Evolutionary conservation across 2,888 invertebrate species (phyloP), one percentile per base, ranked within the genome.

Genomic region (Clistopyga incitator): DNA sequence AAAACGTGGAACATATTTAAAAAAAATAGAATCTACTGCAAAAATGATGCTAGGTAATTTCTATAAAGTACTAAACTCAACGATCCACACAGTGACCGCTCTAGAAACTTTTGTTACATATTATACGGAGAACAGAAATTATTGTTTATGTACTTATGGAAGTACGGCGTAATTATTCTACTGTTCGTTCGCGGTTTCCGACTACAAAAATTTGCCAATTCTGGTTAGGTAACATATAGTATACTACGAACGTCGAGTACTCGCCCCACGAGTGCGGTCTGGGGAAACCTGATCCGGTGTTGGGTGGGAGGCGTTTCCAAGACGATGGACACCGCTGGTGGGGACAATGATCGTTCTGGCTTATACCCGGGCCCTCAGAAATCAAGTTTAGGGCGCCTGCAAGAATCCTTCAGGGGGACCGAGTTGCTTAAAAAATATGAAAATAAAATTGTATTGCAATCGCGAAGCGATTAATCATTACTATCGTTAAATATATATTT

Each of bases 221-320:
- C 34, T 64, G 64, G 20, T 20, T 38, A 64, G 20, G 68, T 29
- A 25, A 59, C 25, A 56, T 29, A 20, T 29, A n/a, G 20, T 72
- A 25, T 54, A 29, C 29, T 20, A 47, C 34, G 74, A 47, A 47
- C 78, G 82, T 84, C 75, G 84, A 84, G 72, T 81, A 75, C 70
- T 54, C 75, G 64, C 64, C 72, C 54, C 42, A 75, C 74, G 81
- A 81, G 70, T 78, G 72, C 77, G 80, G 61, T 80, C 65, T 64
- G 81, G 80, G 72, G 84, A 84, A 84, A 84, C 84, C 72, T 81
- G 84, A 84, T 84, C 81, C 84, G 81, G 75, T 78, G 81, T 84
- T 23, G 84, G 78, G 84, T 84, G 81, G 81, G 81, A 78, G 84
- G 81, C 81, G 84, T 84, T 84, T 84, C 84, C 84, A 84, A 76